Evolutionary conservation across 2,888 invertebrate genomes (phyloP).

Genomic region (Pandemis cinnamomeana): DNA sequence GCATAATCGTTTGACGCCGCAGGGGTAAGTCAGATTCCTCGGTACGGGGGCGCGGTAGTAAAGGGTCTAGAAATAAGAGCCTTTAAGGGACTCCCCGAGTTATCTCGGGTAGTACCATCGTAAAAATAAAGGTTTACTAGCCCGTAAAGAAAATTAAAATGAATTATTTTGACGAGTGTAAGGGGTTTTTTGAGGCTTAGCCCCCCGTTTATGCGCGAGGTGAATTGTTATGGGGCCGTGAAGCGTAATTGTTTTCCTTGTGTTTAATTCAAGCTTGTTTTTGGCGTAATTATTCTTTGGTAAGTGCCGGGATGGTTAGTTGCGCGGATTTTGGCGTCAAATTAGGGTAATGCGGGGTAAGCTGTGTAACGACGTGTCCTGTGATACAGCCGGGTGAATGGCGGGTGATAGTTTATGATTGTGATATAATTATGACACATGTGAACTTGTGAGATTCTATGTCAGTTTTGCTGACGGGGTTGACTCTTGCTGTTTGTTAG

Average conservation of each 20-base stretch:
- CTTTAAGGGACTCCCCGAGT: constrained; percentile 79
- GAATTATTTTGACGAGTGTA: constrained; percentile 84
- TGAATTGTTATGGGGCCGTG: constrained; percentile 73
- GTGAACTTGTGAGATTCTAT: not conserved
- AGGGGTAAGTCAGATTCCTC: constrained; percentile 33
- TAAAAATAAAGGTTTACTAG: constrained; percentile 84
- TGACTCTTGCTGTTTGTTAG: not conserved
- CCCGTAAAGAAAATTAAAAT: constrained; percentile 85
- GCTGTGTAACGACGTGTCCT: constrained; percentile 40
- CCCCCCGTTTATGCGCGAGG: constrained; percentile 62
- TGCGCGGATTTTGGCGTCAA: constrained; percentile 44
- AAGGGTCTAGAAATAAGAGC: constrained; percentile 69
- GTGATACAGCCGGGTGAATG: constrained; percentile 21
- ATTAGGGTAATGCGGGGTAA: constrained; percentile 44
- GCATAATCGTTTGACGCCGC: constrained; percentile 20
- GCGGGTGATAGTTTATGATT: constrained; percentile 32
- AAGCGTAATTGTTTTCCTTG: constrained; percentile 71
- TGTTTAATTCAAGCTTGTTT: constrained; percentile 50
- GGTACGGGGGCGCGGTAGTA: constrained; percentile 52
- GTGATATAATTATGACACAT: not conserved
- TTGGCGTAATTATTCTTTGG: constrained; percentile 48
- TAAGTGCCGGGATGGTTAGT: constrained; percentile 43
- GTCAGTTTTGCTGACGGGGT: not conserved
- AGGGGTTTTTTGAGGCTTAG: constrained; percentile 64
- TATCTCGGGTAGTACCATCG: constrained; percentile 77